A percentile compares a stretch with the other conserved stretches of the same genome.
Conservation (phyloP, 2,888 invertebrate species). For the Plagiodera versicolora region DNA sequence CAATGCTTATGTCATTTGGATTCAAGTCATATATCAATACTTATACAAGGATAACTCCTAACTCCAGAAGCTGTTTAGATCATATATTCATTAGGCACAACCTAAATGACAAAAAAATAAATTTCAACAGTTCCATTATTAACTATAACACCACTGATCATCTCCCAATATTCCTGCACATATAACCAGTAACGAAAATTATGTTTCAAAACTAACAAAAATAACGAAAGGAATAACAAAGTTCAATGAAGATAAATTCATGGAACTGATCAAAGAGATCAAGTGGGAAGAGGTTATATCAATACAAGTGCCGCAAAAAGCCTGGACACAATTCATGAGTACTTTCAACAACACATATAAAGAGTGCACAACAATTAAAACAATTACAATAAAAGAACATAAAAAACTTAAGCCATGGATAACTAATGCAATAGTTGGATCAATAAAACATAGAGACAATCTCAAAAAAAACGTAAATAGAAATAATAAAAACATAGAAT, state of each 20-base stretch:
- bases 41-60: too few species aligned
- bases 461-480: too few species aligned
- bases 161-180: background rate
- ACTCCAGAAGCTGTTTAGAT: too few species aligned
- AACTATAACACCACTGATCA: background rate
- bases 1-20: too few species aligned
- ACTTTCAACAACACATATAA: too few species aligned
- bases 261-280: slow-evolving; percentile 1
- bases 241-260: background rate
- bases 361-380: background rate
- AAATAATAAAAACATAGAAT: too few species aligned
- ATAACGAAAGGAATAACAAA: background rate
- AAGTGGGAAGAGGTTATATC: background rate
- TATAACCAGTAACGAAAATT: slow-evolving; percentile 1
- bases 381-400: background rate
- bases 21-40: too few species aligned
- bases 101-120: background rate
- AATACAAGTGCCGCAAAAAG: background rate
- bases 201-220: background rate
- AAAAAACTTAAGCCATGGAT: too few species aligned
- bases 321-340: background rate
- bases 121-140: background rate
- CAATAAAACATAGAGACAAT: too few species aligned
- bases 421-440: too few species aligned
- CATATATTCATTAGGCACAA: too few species aligned